phyloP scores from a whole-genome alignment of 2,797 vertebrate genomes.

The Enteromius argenteus region DNA sequence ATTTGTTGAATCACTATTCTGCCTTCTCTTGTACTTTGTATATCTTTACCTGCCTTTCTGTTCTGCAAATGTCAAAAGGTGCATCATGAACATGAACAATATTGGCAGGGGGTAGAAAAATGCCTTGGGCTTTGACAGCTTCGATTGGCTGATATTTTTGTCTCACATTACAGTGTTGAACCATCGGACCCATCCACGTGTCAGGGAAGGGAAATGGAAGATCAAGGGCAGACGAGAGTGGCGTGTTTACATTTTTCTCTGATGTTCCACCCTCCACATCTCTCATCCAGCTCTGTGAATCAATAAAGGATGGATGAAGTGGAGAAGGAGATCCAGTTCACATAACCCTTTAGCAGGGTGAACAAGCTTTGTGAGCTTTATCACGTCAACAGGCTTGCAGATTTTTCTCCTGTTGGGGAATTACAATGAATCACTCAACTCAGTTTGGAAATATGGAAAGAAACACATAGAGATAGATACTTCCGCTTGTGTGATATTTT shows the following conservation, averaged over 20 bases:
- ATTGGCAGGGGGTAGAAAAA: slow-evolving; percentile 1
- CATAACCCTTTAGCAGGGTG: slow-evolving; percentile 71
- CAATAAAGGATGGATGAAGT: slow-evolving; percentile 68
- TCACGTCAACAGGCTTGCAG: slow-evolving; percentile 53
- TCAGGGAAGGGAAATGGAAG: slow-evolving; percentile 66
- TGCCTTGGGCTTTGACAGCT: slow-evolving; percentile 25
- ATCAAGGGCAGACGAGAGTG: slow-evolving; percentile 68
- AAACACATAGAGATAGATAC: neutral
- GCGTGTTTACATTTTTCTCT: slow-evolving; percentile 80
- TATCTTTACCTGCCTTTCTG: slow-evolving; percentile 24
- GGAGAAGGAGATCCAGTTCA: slow-evolving; percentile 72
- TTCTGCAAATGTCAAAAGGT: slow-evolving; percentile 21
- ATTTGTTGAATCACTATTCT: slow-evolving; percentile 31
- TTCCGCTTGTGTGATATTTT: slow-evolving; percentile 2
- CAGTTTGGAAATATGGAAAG: neutral
- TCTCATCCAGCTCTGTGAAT: slow-evolving; percentile 73
- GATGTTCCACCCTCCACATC: slow-evolving; percentile 77
- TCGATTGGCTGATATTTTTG: slow-evolving; percentile 48
- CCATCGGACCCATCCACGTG: slow-evolving; percentile 56
- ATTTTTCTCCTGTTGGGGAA: slow-evolving; percentile 55
- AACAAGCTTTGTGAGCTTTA: slow-evolving; percentile 58
- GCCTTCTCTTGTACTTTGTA: slow-evolving; percentile 17
- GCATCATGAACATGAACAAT: slow-evolving; percentile 9
- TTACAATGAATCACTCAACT: slow-evolving; percentile 8
- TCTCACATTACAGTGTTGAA: slow-evolving; percentile 54